Evolutionary conservation across 2,888 invertebrate genomes (phyloP).

Genomic region (Eilema depressum): DNA sequence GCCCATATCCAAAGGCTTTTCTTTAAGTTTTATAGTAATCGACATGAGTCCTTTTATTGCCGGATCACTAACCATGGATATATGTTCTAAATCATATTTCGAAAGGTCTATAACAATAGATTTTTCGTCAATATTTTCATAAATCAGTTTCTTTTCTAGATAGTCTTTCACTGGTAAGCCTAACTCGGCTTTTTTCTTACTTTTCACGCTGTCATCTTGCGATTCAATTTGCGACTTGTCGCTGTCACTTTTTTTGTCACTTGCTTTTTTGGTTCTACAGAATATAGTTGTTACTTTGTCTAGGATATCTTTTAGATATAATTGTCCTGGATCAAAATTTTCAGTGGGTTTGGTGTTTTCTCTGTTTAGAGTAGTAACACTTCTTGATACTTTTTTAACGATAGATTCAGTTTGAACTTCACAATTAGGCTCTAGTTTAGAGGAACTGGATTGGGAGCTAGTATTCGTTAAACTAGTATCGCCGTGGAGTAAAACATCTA

Average conservation of each 20-base stretch:
- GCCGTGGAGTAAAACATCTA: slow-evolving; percentile 66
- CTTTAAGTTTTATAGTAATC: slow-evolving; percentile 67
- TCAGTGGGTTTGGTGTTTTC: slow-evolving; percentile 35
- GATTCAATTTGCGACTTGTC: slow-evolving; percentile 31
- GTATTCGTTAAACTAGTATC: slow-evolving; percentile 51
- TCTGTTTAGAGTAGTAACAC: slow-evolving; percentile 57
- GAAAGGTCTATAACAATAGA: slow-evolving; percentile 69
- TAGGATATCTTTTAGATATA: slow-evolving; percentile 69
- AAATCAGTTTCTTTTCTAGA: slow-evolving; percentile 51
- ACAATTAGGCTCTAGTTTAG: slow-evolving; percentile 48
- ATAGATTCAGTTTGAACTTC: slow-evolving; percentile 69
- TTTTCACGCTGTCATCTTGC: slow-evolving; percentile 34
- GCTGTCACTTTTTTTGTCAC: slow-evolving; percentile 33
- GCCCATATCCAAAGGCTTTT: slow-evolving; percentile 53
- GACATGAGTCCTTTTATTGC: slow-evolving; percentile 59
- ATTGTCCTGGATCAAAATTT: slow-evolving; percentile 60
- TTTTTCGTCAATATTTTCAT: slow-evolving; percentile 57
- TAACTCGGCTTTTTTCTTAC: slow-evolving; percentile 45
- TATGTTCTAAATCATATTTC: slow-evolving; percentile 69
- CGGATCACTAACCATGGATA: slow-evolving; percentile 64
- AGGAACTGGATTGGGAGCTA: slow-evolving; percentile 58
- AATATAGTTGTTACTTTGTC: slow-evolving; percentile 73
- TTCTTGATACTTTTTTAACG: slow-evolving; percentile 65
- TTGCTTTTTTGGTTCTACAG: slow-evolving; percentile 53
- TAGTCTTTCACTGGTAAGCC: slow-evolving; percentile 49